Percentiles rank a stretch among this genome's conserved stretches.
Conservation (phyloP, 2,797 vertebrate species). For the Lerista edwardsae region DNA sequence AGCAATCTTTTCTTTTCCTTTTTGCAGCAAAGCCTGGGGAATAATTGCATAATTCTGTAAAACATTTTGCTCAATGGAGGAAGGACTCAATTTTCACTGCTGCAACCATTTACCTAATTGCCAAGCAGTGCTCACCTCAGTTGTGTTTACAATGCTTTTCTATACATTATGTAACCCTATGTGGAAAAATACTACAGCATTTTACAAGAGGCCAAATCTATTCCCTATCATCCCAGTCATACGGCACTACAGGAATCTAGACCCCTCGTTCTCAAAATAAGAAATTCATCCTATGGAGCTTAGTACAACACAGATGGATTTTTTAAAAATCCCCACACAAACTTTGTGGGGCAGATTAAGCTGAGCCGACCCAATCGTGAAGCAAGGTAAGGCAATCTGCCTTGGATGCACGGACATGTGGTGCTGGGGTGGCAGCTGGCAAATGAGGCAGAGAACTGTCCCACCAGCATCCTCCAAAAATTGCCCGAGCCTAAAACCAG, state of each 20-base stretch:
- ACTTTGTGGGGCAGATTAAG: background rate
- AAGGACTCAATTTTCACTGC: background rate
- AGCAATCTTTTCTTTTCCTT: background rate
- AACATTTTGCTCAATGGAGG: background rate
- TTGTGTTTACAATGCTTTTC: background rate
- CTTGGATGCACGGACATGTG: too few species aligned
- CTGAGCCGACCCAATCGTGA: background rate
- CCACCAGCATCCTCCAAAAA: too few species aligned
- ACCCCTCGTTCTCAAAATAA: background rate
- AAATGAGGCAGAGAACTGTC: too few species aligned
- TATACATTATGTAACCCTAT: background rate
- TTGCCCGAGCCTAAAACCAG: too few species aligned
- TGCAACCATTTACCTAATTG: background rate
- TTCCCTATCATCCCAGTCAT: background rate
- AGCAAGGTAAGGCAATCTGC: too few species aligned
- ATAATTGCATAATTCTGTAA: background rate
- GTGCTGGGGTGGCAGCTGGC: too few species aligned
- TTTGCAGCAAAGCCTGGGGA: background rate
- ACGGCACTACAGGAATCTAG: too few species aligned
- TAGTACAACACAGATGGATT: background rate
- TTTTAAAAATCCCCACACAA: background rate
- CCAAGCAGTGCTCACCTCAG: background rate
- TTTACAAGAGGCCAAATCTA: background rate
- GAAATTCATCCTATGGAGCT: background rate
- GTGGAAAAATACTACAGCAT: background rate